Evolutionary conservation across 2,113 vertebrate genomes (phyloP), one percentile per base, ranked within the genome.

Genomic region (Vulpes lagopus): DNA sequence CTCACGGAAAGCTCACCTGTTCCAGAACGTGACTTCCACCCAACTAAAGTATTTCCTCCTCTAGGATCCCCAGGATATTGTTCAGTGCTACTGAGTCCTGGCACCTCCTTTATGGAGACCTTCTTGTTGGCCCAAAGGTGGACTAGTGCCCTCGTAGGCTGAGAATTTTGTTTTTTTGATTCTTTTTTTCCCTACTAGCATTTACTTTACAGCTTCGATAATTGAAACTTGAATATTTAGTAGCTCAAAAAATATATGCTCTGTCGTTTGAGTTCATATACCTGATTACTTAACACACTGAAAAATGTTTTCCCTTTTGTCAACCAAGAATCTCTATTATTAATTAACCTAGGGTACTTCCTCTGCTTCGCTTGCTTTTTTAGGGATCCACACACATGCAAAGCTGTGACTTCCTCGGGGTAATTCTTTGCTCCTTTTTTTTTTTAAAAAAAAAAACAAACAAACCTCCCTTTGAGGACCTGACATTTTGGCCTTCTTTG

Each of bases 41-140:
- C n/a, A 60, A 14, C 2, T 27, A 23, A 43, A 35, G 11, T 11
- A 4, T 30, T 32, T 5, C 27, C 38, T 73, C 15, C 30, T 62
- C 71, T 11, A 7, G 49, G 1, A 16, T 35, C 57, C 78, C 78
- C 27, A 67, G 78, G 14, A 62, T 22, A 11, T 25, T 49, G 25
- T 8, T 82, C 9, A 20, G 30, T 25, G 62, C 0, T 19, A 5
- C 5, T 25, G 11, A 11, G 5, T 67, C n/a, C 60, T 1, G 1
- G 85, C 64, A 65, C 12, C 69, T 74, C 10, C n/a, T 83, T 57
- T 35, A 74, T 0, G 5, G 0, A 85, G 30, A 22, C 14, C 12
- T 1, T 3, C 4, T 16, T 49, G 19, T 15, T 74, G 17, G 20
- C 14, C 17, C 19, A 38, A 83, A 67, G n/a, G 38, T 9, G 62